Base-by-base conservation (phyloP, 2,888 invertebrate species). In the Eurois occulta region DNA sequence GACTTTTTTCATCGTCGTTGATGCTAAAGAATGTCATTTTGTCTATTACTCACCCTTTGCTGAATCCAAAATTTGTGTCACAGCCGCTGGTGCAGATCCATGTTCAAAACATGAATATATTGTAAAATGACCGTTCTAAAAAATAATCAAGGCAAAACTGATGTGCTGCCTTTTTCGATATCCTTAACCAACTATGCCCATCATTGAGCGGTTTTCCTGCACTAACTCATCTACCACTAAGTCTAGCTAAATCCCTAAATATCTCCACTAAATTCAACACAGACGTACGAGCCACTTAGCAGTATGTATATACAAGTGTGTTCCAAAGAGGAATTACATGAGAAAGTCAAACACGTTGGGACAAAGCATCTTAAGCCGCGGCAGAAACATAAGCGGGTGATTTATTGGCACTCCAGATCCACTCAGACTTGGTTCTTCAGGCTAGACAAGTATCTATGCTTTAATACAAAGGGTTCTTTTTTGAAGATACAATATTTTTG, bases 271-370 rank as follows among this genome's bases (percentile, higher is more conserved):
- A 58, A 77, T 75, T 73, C 48, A 58, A 41, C 43, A 52, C 13
- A n/a, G 18, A 21, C 24, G 11, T n/a, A 11, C 7, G 6, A 77
- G 66, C 65, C 72, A 77, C 86, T 87, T 64, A 68, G 70, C 41
- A 60, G 60, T 55, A 62, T 41, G 60, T 46, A 58, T 46, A 79
- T 67, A 86, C 86, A 79, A 80, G 71, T 52, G 55, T 38, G 58
- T 16, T 75, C 71, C 43, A 75, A 86, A 86, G 77, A 72, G 79
- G 86, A 43, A 83, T 88, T 83, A 88, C 75, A 67, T 66, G 74
- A 28, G 64, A 75, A 83, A 88, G 65, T 80, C 87, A 88, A 82
- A 86, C 78, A 88, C 64, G 60, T 70, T 65, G 13, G n/a, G n/a
- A 72, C 43, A 74, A 77, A 77, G 55, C 75, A 69, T 79, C 84